Conservation (phyloP, 2,888 invertebrate genomes). For the Graphium colonna region DNA sequence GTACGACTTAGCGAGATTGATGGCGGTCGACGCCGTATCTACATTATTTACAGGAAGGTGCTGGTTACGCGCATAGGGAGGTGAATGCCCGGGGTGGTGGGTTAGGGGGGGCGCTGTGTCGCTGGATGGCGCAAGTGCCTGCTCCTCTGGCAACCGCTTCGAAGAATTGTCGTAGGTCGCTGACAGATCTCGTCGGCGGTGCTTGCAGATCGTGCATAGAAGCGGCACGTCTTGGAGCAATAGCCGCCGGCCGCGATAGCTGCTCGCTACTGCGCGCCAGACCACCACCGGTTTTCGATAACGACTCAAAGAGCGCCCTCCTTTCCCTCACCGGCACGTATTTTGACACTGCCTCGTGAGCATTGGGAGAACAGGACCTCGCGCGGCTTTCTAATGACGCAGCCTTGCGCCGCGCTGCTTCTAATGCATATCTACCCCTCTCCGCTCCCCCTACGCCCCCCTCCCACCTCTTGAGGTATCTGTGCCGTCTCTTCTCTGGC, state of each 20-base stretch:
- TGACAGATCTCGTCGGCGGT: constrained; percentile 78
- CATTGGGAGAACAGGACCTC: constrained; percentile 70
- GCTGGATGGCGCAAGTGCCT: constrained; percentile 43
- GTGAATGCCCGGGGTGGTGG: constrained; percentile 59
- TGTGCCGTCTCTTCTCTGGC: constrained; percentile 62
- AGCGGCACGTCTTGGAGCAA: constrained; percentile 80
- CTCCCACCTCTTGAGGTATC: constrained; percentile 72
- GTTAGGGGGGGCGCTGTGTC: constrained; percentile 59
- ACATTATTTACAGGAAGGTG: constrained; percentile 60
- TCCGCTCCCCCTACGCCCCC: constrained; percentile 64
- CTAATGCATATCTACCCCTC: constrained; percentile 61
- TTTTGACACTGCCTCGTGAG: constrained; percentile 73
- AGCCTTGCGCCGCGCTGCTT: constrained; percentile 68
- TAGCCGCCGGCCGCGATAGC: constrained; percentile 63
- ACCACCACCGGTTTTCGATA: constrained; percentile 81
- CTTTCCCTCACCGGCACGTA: constrained; percentile 87
- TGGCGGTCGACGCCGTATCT: constrained; percentile 68
- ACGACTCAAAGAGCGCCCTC: constrained; percentile 84
- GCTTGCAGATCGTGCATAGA: constrained; percentile 83
- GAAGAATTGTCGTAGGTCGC: constrained; percentile 86
- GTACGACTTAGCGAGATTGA: constrained; percentile 71
- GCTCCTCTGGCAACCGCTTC: constrained; percentile 79
- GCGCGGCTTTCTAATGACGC: constrained; percentile 64
- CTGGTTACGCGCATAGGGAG: constrained; percentile 63
- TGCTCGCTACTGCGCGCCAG: constrained; percentile 84